phyloP scores from a whole-genome alignment of 2,113 vertebrate genomes.

The Synchiropus splendidus region DNA sequence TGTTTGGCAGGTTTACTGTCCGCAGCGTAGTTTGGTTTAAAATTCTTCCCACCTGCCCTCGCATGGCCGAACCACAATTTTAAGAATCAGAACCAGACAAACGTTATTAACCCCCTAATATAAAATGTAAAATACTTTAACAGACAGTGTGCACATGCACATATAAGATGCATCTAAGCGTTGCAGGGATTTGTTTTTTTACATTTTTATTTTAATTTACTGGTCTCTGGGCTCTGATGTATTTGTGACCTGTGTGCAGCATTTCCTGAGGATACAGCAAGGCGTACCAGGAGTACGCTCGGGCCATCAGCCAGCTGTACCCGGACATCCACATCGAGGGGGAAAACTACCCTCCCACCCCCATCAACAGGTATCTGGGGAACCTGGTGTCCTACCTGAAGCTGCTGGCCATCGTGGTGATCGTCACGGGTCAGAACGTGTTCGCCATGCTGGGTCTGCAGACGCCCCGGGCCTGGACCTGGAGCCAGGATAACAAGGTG shows the following conservation, averaged over 20 bases:
- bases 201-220: too few relatives aligned
- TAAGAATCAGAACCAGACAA: too few relatives aligned
- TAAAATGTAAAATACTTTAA: background rate
- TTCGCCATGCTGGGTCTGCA: conserved; percentile 54
- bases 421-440: conserved; percentile 65
- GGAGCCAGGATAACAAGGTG: conserved; percentile 74
- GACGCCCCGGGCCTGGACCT: conserved; percentile 60
- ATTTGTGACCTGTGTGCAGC: conserved; percentile 25
- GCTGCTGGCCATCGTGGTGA: conserved; percentile 59
- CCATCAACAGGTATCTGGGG: conserved; percentile 40
- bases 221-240: background rate
- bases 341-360: conserved; percentile 65
- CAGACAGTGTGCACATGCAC: too few relatives aligned
- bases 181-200: too few relatives aligned
- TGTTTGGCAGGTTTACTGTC: too few relatives aligned
- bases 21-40: too few relatives aligned
- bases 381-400: conserved; percentile 67
- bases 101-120: too few relatives aligned
- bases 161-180: too few relatives aligned
- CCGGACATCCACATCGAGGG: conserved; percentile 69
- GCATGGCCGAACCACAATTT: too few relatives aligned
- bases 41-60: too few relatives aligned
- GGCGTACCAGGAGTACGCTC: conserved; percentile 71
- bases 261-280: conserved; percentile 75
- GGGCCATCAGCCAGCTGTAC: conserved; percentile 66